Evolutionary conservation across 2,113 vertebrate genomes (phyloP).

Genomic region (Lethenteron camtschaticum): DNA sequence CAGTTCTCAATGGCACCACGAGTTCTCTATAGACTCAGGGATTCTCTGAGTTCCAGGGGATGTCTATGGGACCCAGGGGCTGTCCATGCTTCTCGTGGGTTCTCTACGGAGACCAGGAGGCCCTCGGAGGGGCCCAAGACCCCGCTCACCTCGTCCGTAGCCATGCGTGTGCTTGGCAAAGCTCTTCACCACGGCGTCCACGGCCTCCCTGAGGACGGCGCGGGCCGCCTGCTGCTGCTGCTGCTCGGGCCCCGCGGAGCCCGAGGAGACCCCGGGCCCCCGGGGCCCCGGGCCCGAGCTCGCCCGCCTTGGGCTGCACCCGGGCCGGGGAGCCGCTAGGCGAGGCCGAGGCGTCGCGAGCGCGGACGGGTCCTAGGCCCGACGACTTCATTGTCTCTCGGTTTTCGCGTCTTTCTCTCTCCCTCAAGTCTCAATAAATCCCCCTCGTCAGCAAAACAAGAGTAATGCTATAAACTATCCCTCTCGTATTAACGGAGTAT

Average conservation of each 20-base stretch:
- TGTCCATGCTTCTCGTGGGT: too few relatives aligned
- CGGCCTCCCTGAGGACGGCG: conserved; percentile 61
- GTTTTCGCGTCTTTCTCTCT: conserved; percentile 9
- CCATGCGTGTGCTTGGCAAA: conserved; percentile 92
- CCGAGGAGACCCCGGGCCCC: conserved; percentile 27
- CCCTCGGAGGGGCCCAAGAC: not conserved
- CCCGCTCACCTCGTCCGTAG: conserved; percentile 57
- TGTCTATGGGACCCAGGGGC: too few relatives aligned
- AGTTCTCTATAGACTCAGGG: too few relatives aligned
- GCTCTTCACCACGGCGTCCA: conserved; percentile 82
- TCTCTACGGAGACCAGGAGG: too few relatives aligned
- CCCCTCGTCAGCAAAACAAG: not conserved
- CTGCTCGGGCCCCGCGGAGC: conserved; percentile 45
- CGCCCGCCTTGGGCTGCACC: not conserved
- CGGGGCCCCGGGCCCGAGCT: not conserved
- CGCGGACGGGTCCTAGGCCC: conserved; percentile 5
- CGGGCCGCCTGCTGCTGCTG: conserved; percentile 46
- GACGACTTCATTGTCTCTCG: conserved; percentile 5
- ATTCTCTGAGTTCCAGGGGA: too few relatives aligned
- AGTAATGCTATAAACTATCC: too few relatives aligned
- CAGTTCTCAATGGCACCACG: too few relatives aligned
- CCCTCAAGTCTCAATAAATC: not conserved
- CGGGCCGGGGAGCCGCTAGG: not conserved
- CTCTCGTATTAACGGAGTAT: too few relatives aligned
- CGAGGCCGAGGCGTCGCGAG: conserved; percentile 11